Conservation (phyloP, 2,888 invertebrate genomes). For the Oeneis ivallda region DNA sequence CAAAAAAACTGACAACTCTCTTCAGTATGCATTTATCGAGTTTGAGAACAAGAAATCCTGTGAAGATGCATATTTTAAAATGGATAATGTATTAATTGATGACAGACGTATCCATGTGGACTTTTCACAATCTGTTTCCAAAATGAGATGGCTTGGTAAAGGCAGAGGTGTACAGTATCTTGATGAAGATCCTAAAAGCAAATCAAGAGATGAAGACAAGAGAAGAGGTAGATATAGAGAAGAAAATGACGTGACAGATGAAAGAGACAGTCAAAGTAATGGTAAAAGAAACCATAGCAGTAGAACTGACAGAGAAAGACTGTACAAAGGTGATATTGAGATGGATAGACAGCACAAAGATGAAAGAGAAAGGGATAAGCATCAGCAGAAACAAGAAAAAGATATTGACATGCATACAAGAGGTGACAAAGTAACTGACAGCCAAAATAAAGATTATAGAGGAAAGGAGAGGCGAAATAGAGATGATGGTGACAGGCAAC, state of each 20-base stretch:
- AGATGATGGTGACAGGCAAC: background rate
- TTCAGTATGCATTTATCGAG: conserved; percentile 99
- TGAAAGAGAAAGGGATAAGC: conserved; percentile 33
- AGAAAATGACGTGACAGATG: conserved; percentile 39
- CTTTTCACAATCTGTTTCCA: conserved; percentile 99
- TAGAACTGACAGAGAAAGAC: conserved; percentile 52
- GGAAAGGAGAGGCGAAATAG: too few relatives aligned
- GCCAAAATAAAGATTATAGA: too few relatives aligned
- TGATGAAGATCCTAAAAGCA: conserved; percentile 55
- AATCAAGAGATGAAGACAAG: conserved; percentile 44
- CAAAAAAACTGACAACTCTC: conserved; percentile 93
- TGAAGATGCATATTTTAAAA: conserved; percentile 99
- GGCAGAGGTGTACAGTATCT: conserved; percentile 88
- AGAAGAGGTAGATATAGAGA: conserved; percentile 41
- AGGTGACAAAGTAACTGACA: background rate
- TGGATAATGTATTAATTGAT: conserved; percentile 99
- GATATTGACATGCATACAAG: background rate
- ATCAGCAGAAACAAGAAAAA: background rate
- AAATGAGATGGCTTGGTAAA: conserved; percentile 94
- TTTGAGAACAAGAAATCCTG: conserved; percentile 96
- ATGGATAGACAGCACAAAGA: conserved; percentile 32
- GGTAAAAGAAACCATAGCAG: conserved; percentile 52
- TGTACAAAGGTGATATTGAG: conserved; percentile 49
- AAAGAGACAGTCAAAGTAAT: conserved; percentile 45
- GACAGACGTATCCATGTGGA: conserved; percentile 99